Evolutionary conservation across 2,888 invertebrate species (phyloP).

Genomic region (Perdita meconis): DNA sequence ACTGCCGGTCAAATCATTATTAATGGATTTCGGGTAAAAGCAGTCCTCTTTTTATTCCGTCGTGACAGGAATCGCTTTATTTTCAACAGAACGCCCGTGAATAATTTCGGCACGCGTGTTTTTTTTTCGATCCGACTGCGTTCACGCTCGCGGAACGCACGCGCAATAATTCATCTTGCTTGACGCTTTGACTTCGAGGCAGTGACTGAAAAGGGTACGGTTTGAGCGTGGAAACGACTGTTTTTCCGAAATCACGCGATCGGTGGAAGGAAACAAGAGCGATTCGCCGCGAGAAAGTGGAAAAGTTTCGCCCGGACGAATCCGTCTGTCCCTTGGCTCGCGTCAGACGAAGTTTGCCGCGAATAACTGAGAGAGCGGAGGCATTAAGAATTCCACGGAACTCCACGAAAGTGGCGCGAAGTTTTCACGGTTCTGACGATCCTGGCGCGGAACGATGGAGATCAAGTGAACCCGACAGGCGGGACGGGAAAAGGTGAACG

Average conservation of each 20-base stretch:
- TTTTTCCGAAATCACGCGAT: no score
- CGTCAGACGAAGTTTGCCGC: neutral
- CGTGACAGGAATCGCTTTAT: conserved; percentile 45
- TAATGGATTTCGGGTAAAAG: conserved; percentile 50
- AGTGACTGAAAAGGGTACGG: no score
- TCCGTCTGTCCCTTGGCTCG: neutral
- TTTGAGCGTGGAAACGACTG: no score
- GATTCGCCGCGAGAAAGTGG: no score
- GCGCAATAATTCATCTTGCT: conserved; percentile 8
- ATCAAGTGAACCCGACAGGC: no score
- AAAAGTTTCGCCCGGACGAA: conserved; percentile 1
- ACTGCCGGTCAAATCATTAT: conserved; percentile 30
- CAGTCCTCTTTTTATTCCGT: conserved; percentile 33
- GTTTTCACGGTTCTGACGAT: conserved; percentile 5
- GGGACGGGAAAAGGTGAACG: no score
- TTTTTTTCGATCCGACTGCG: conserved; percentile 28
- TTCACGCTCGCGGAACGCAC: conserved; percentile 12
- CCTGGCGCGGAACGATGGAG: neutral
- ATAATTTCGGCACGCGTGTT: conserved; percentile 34
- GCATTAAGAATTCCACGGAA: conserved; percentile 5
- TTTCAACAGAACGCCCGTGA: conserved; percentile 25
- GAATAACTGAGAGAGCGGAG: conserved; percentile 20
- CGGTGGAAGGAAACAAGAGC: neutral
- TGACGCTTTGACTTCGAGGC: neutral
- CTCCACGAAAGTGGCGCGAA: neutral